Evolutionary conservation across 2,888 invertebrate species (phyloP).

Genomic region (Chymomyza amoena): DNA sequence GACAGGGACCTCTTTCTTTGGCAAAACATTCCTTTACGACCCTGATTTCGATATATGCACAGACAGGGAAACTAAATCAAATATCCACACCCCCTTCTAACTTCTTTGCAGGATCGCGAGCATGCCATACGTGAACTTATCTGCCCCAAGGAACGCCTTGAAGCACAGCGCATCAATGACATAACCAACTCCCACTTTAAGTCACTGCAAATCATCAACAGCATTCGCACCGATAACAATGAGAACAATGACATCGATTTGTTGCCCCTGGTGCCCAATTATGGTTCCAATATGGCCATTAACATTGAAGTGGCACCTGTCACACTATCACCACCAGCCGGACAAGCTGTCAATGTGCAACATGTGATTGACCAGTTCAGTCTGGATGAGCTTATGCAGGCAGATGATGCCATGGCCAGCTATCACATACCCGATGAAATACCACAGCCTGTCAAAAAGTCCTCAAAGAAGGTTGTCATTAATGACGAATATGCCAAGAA

Average conservation of each 20-base stretch:
- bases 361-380: slow-evolving; percentile 73
- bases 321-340: slow-evolving; percentile 18
- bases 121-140: slow-evolving; percentile 69
- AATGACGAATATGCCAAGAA: slow-evolving; percentile 46
- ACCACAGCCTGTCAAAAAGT: slow-evolving; percentile 75
- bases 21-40: too few relatives aligned
- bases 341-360: slow-evolving; percentile 43
- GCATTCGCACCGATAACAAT: slow-evolving; percentile 76
- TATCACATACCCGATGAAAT: slow-evolving; percentile 71
- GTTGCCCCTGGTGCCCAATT: slow-evolving; percentile 57
- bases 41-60: too few relatives aligned
- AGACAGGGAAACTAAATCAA: too few relatives aligned
- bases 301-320: slow-evolving; percentile 54
- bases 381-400: slow-evolving; percentile 77
- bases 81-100: too few relatives aligned
- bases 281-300: slow-evolving; percentile 30
- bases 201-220: slow-evolving; percentile 76
- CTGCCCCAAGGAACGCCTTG: slow-evolving; percentile 75
- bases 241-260: slow-evolving; percentile 78
- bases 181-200: slow-evolving; percentile 77
- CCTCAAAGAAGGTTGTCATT: slow-evolving; percentile 67
- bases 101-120: slow-evolving; percentile 68
- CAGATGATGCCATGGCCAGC: slow-evolving; percentile 58
- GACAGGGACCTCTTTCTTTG: too few relatives aligned
- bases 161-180: slow-evolving; percentile 76